These are phyloP conservation scores for Mustelus asterias DNA, from an alignment of 2,113 vertebrate genomes.

Conservation along the genomic window DNA sequence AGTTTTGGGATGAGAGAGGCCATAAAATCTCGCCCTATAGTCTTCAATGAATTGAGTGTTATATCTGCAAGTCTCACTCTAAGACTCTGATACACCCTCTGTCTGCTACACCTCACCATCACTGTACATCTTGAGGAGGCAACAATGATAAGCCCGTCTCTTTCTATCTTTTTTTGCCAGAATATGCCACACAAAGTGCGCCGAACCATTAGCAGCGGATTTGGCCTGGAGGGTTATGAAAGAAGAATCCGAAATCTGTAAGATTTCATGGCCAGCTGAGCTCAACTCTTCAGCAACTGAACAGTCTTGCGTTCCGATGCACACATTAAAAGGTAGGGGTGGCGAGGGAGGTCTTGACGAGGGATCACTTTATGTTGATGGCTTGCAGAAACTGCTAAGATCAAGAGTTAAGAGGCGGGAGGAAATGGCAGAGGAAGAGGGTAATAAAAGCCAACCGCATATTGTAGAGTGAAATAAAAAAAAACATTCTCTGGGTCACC, in stretches of 20 bases:
- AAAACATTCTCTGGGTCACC: constrained; percentile 17
- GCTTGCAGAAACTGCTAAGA: constrained; percentile 36
- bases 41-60: background rate
- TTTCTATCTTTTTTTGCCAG: background rate
- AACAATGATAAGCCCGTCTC: background rate
- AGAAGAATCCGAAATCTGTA: background rate
- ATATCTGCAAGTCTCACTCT: background rate
- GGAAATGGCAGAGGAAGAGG: constrained; percentile 33
- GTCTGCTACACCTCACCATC: background rate
- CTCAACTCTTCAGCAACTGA: constrained; percentile 13
- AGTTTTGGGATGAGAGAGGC: background rate
- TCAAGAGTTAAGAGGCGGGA: constrained; percentile 31
- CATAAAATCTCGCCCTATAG: background rate
- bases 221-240: background rate
- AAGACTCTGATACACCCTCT: background rate
- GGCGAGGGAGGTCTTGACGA: background rate
- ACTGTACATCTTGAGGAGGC: background rate
- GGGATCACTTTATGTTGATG: constrained; percentile 31
- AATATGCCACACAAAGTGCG: background rate
- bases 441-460: constrained; percentile 5
- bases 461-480: constrained; percentile 10
- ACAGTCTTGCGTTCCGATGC: constrained; percentile 4
- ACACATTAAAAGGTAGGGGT: constrained; percentile 1
- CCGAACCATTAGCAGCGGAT: background rate
- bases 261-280: constrained; percentile 9